Evolutionary conservation across 2,888 invertebrate species (phyloP).

Genomic region (Aspidiotus rigidus): DNA sequence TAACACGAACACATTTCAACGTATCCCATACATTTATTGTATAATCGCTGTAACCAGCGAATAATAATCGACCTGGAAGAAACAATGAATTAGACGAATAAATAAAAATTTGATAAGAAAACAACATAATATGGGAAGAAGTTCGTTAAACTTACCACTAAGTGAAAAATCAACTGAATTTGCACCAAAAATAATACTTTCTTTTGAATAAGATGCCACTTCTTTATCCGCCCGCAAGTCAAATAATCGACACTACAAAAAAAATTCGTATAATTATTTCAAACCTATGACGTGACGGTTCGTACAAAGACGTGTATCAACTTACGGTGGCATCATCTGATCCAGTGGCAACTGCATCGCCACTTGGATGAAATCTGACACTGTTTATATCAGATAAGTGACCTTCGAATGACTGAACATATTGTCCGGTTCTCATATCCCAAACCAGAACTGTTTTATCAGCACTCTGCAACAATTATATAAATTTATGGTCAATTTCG

Average conservation of each 20-base stretch:
- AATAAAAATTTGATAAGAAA: no score
- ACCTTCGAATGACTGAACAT: slow-evolving; percentile 97
- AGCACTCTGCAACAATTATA: slow-evolving; percentile 58
- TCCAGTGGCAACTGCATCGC: slow-evolving; percentile 96
- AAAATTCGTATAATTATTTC: neutral
- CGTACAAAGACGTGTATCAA: slow-evolving; percentile 22
- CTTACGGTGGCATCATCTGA: slow-evolving; percentile 91
- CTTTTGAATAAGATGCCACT: slow-evolving; percentile 89
- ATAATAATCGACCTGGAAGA: slow-evolving; percentile 69
- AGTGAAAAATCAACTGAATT: slow-evolving; percentile 97
- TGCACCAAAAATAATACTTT: slow-evolving; percentile 94
- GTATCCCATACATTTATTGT: slow-evolving; percentile 99
- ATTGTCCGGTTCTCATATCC: slow-evolving; percentile 97
- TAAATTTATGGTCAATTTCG: neutral
- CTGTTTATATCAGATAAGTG: slow-evolving; percentile 97
- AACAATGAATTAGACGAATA: no score
- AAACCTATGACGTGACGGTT: neutral
- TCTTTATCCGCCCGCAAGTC: slow-evolving; percentile 96
- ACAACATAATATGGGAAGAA: neutral
- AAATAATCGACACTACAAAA: slow-evolving; percentile 75
- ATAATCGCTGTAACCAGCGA: slow-evolving; percentile 98
- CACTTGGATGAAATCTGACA: slow-evolving; percentile 96
- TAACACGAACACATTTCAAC: slow-evolving; percentile 80
- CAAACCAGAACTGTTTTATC: slow-evolving; percentile 96
- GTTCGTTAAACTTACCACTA: slow-evolving; percentile 57